phyloP scores from a whole-genome alignment of 2,888 invertebrate species.

The Lasioglossum oenotherae region DNA sequence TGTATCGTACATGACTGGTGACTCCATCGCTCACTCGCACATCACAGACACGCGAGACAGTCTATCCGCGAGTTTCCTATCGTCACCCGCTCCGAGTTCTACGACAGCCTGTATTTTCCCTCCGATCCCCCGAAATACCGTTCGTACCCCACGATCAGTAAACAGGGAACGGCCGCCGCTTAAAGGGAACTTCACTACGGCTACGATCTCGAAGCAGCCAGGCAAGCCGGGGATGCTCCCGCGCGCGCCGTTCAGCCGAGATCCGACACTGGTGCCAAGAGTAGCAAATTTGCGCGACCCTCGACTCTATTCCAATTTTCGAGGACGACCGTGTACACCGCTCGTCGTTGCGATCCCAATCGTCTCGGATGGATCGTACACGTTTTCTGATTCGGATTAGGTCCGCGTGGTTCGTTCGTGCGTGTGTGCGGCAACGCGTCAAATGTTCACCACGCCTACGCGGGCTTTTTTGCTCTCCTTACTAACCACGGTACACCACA shows the following conservation, averaged over 20 bases:
- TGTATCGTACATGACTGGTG: slow-evolving; percentile 94
- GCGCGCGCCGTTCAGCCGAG: slow-evolving; percentile 45
- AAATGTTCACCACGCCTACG: slow-evolving; percentile 63
- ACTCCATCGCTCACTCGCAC: slow-evolving; percentile 88
- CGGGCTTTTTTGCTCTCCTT: slow-evolving; percentile 43
- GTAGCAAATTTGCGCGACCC: slow-evolving; percentile 48
- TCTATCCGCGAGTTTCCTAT: slow-evolving; percentile 25
- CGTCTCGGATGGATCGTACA: not conserved
- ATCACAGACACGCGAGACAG: slow-evolving; percentile 72
- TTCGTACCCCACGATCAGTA: slow-evolving; percentile 9
- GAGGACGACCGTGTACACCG: slow-evolving; percentile 54
- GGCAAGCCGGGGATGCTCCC: slow-evolving; percentile 48
- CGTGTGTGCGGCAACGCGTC: slow-evolving; percentile 35
- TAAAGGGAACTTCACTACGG: slow-evolving; percentile 49
- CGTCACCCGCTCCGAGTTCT: slow-evolving; percentile 20
- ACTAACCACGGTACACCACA: slow-evolving; percentile 55
- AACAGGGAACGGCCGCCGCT: not conserved
- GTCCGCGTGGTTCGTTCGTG: slow-evolving; percentile 25
- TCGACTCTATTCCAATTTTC: slow-evolving; percentile 65
- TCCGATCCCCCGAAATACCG: not conserved
- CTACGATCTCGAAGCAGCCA: slow-evolving; percentile 56
- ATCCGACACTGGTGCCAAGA: slow-evolving; percentile 70
- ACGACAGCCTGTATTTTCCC: not conserved
- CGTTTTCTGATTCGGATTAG: not conserved
- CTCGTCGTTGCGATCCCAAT: slow-evolving; percentile 18